Conservation (phyloP, 2,113 vertebrate genomes). For the Pantherophis guttatus region DNA sequence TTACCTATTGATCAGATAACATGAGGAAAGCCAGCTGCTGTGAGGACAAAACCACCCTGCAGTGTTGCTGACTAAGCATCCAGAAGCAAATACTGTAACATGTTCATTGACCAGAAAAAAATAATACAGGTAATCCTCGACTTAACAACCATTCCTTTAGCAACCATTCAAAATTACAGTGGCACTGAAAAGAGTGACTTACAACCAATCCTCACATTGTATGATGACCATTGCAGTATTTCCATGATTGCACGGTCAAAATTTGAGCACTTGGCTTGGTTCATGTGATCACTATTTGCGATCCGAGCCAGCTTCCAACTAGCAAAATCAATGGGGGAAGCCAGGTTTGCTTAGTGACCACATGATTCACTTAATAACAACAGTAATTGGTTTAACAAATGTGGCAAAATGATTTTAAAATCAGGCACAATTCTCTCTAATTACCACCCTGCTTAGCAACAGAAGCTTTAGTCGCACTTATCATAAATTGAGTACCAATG, state of each 20-base stretch:
- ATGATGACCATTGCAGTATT: background rate
- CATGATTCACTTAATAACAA: background rate
- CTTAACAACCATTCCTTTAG: background rate
- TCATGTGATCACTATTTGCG: background rate
- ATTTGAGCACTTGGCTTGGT: background rate
- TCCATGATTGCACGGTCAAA: background rate
- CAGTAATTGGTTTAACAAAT: background rate
- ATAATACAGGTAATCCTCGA: background rate
- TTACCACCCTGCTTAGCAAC: background rate
- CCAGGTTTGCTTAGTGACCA: no score
- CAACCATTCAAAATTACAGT: background rate
- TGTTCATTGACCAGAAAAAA: background rate
- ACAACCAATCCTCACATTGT: background rate
- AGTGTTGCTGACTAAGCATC: background rate
- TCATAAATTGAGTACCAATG: background rate
- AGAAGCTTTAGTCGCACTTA: background rate
- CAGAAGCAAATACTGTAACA: background rate
- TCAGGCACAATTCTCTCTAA: background rate
- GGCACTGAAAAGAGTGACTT: background rate
- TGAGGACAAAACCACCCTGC: background rate
- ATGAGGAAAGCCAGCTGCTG: background rate
- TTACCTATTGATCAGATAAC: background rate
- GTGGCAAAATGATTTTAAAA: background rate
- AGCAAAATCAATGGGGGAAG: background rate
- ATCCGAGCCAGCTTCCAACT: background rate